Conservation (phyloP, 2,888 invertebrate genomes). For the Diaphora mendica region DNA sequence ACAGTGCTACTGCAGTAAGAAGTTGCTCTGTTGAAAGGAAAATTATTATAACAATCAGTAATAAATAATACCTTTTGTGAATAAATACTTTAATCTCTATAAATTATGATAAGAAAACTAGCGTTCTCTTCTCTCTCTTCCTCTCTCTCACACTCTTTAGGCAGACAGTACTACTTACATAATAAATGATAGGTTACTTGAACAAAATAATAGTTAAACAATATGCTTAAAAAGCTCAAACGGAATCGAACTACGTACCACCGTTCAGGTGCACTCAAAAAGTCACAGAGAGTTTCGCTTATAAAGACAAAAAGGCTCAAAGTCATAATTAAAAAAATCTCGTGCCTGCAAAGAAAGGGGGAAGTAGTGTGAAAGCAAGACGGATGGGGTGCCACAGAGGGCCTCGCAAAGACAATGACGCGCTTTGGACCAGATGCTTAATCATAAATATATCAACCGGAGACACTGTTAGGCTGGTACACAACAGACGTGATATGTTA, state of each 20-base stretch:
- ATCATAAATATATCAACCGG: constrained; percentile 86
- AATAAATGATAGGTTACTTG: too few species aligned
- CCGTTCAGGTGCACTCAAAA: constrained; percentile 49
- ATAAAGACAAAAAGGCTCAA: constrained; percentile 83
- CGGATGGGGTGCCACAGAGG: constrained; percentile 83
- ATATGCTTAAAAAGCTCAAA: background rate
- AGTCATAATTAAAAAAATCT: constrained; percentile 87
- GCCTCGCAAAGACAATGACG: constrained; percentile 81
- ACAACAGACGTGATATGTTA: constrained; percentile 47
- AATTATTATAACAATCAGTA: too few species aligned
- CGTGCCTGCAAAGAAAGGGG: constrained; percentile 84
- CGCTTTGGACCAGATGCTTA: constrained; percentile 82
- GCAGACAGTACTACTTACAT: too few species aligned
- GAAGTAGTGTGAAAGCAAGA: constrained; percentile 83
- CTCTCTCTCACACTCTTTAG: too few species aligned
- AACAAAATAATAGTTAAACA: background rate
- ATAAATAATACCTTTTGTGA: too few species aligned
- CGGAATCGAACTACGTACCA: constrained; percentile 52
- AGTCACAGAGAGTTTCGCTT: constrained; percentile 53
- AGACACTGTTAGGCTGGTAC: constrained; percentile 60
- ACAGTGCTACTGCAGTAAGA: too few species aligned
- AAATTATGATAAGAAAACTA: too few species aligned
- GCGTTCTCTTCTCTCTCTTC: too few species aligned
- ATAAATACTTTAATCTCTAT: too few species aligned
- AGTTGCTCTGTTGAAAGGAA: too few species aligned